Evolutionary conservation across 2,888 invertebrate species (phyloP).

Genomic region (Phengaris arion): DNA sequence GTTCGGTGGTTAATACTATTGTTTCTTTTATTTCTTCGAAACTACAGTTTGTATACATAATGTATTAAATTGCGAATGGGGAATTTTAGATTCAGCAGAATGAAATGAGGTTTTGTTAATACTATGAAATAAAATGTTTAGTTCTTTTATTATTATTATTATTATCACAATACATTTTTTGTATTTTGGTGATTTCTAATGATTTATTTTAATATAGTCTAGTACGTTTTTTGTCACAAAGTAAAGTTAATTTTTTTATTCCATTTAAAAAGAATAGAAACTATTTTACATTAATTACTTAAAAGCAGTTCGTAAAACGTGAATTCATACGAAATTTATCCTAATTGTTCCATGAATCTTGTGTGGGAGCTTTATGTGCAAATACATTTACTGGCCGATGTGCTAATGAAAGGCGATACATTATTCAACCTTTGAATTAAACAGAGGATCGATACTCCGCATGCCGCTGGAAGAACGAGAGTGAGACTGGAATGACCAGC

Average conservation of each 20-base stretch:
- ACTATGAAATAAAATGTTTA: not conserved
- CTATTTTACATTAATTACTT: not conserved
- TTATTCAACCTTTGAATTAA: conserved; percentile 79
- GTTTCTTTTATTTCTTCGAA: conserved; percentile 27
- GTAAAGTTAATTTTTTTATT: not conserved
- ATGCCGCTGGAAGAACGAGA: conserved; percentile 49
- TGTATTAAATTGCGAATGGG: conserved; percentile 5
- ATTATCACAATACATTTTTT: not conserved
- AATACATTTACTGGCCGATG: conserved; percentile 76
- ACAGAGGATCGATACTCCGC: conserved; percentile 78
- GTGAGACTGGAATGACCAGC: conserved; percentile 42
- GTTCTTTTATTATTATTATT: not conserved
- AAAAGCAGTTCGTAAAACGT: conserved; percentile 8
- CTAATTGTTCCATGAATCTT: conserved; percentile 69
- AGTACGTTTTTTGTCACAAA: too few species aligned
- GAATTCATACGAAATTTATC: conserved; percentile 29
- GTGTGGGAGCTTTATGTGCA: conserved; percentile 77
- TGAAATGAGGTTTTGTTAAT: not conserved
- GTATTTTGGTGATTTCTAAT: too few species aligned
- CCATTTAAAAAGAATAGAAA: not conserved
- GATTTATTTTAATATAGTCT: too few species aligned
- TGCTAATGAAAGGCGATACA: conserved; percentile 79
- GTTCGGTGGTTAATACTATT: conserved; percentile 27
- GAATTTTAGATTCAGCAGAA: not conserved
- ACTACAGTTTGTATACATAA: not conserved